A percentile compares a stretch with the other conserved stretches of the same genome.
Evolutionary conservation across 2,113 vertebrate genomes (phyloP).

Genomic region (Azemiops feae): DNA sequence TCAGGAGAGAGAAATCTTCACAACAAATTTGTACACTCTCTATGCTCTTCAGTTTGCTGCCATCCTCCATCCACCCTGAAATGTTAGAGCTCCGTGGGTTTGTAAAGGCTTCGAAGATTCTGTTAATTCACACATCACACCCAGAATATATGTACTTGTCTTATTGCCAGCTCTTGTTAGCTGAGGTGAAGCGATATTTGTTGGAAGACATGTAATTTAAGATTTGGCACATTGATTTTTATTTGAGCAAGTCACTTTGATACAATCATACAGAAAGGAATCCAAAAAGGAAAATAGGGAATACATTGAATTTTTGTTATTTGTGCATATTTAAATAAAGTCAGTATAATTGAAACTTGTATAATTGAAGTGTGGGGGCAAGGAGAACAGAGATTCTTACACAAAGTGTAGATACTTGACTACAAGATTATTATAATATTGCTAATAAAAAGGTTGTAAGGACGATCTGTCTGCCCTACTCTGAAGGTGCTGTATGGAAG

Average conservation of each 20-base stretch:
- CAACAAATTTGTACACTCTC: not conserved
- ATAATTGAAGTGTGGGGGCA: not conserved
- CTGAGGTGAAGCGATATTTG: not conserved
- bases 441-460: not conserved
- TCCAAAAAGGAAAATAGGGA: not conserved
- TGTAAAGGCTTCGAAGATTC: not conserved
- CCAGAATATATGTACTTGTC: not conserved
- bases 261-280: not conserved
- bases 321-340: not conserved
- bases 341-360: not conserved
- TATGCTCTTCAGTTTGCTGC: not conserved
- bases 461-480: not conserved
- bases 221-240: not conserved
- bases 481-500: not conserved
- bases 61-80: not conserved
- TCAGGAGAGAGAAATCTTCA: not conserved
- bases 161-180: not conserved
- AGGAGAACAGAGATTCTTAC: not conserved
- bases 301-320: not conserved
- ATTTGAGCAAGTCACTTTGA: not conserved
- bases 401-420: not conserved
- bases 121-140: not conserved
- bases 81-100: not conserved
- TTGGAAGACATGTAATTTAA: not conserved
- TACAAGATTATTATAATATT: not conserved